A percentile compares a stretch with the other conserved stretches of the same genome.
phyloP scores from a whole-genome alignment of 2,113 vertebrate species.

The Mesocricetus auratus region DNA sequence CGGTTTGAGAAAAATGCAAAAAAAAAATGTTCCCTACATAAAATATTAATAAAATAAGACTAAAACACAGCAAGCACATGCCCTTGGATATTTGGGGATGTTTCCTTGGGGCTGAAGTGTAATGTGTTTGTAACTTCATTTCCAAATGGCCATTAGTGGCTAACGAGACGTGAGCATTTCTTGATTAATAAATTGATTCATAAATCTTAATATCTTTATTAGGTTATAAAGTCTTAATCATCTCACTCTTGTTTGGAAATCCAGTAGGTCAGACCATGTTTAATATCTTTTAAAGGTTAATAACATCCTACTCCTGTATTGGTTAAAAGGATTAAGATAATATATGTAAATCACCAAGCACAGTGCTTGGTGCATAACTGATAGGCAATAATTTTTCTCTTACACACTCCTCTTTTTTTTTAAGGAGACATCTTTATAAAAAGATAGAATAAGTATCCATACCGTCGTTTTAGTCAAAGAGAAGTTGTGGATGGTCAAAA shows the following conservation, averaged over 20 bases:
- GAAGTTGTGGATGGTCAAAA: neutral
- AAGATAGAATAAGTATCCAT: neutral
- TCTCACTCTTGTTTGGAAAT: slow-evolving; percentile 39
- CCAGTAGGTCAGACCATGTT: neutral
- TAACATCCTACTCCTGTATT: neutral
- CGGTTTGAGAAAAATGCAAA: neutral
- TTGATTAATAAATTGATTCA: slow-evolving; percentile 47
- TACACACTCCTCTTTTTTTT: neutral
- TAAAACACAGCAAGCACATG: neutral
- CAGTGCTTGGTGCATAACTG: neutral
- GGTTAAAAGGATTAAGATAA: slow-evolving; percentile 20
- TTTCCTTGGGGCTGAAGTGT: neutral
- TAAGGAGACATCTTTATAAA: slow-evolving; percentile 2
- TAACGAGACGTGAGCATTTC: neutral
- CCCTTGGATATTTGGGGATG: neutral
- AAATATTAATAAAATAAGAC: neutral
- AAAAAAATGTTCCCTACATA: neutral
- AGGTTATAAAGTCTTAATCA: slow-evolving; percentile 10
- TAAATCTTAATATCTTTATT: slow-evolving; percentile 51
- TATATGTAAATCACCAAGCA: neutral
- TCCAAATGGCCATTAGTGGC: slow-evolving; percentile 16
- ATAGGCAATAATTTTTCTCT: neutral
- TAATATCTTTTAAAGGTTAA: slow-evolving; percentile 55
- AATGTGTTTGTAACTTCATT: slow-evolving; percentile 16
- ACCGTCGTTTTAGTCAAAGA: neutral